phyloP scores from a whole-genome alignment of 2,113 vertebrate species.

The Elaphurus davidianus region DNA sequence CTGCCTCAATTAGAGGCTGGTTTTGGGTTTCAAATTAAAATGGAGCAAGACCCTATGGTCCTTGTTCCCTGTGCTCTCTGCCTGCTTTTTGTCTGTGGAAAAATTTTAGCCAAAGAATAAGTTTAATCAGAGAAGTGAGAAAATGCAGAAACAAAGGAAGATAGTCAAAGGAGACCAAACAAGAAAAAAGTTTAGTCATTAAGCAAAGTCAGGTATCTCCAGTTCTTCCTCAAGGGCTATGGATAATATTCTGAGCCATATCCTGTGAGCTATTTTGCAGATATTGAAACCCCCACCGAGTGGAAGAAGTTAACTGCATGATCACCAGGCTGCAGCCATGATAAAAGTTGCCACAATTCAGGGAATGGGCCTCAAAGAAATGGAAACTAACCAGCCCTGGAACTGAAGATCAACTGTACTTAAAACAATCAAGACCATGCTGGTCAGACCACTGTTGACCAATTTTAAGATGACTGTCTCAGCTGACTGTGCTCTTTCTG shows the following conservation, averaged over 20 bases:
- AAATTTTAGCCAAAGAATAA: not conserved
- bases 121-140: not conserved
- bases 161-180: not conserved
- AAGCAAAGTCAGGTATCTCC: not conserved
- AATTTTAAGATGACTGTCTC: not conserved
- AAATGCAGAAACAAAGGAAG: not conserved
- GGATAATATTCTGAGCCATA: not conserved
- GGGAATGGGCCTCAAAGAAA: not conserved
- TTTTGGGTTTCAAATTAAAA: not conserved
- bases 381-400: not conserved
- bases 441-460: not conserved
- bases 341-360: not conserved
- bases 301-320: not conserved
- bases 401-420: not conserved
- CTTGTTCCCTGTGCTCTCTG: not conserved
- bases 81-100: not conserved
- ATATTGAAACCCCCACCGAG: not conserved
- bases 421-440: not conserved
- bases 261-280: not conserved
- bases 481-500: not conserved
- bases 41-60: not conserved
- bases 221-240: not conserved
- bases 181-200: not conserved
- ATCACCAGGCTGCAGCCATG: not conserved
- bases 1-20: not conserved